A percentile compares a stretch with the other conserved stretches of the same genome.
Conservation (phyloP, 1,140 invertebrate genomes). For the Diorhabda sublineata region DNA sequence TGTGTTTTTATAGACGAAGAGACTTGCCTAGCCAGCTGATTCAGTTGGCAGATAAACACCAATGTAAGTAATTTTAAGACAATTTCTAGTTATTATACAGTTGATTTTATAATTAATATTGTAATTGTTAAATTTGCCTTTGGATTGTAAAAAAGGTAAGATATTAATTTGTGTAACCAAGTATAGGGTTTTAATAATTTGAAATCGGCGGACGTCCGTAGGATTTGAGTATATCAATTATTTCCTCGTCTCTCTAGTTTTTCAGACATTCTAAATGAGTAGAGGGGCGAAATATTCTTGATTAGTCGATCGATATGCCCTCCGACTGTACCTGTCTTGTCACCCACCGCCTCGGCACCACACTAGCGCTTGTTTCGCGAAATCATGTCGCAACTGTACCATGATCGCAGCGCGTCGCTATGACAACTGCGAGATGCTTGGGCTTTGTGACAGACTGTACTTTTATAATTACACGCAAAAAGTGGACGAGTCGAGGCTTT, state of each 20-base stretch:
- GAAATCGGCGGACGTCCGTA: not conserved
- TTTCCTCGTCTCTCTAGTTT: slow-evolving; percentile 21
- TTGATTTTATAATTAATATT: too few relatives aligned
- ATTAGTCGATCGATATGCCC: slow-evolving; percentile 42
- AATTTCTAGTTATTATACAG: too few relatives aligned
- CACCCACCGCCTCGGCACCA: slow-evolving; percentile 24
- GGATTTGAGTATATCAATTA: slow-evolving; percentile 9
- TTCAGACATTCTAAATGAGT: slow-evolving; percentile 40
- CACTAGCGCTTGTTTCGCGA: slow-evolving; percentile 37
- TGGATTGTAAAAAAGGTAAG: too few relatives aligned
- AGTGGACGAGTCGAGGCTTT: slow-evolving; percentile 27
- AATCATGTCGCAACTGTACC: slow-evolving; percentile 38
- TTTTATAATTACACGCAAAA: slow-evolving; percentile 45
- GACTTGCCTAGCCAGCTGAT: slow-evolving; percentile 92
- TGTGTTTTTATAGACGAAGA: slow-evolving; percentile 96
- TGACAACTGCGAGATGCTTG: slow-evolving; percentile 41
- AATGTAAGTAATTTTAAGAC: slow-evolving; percentile 72
- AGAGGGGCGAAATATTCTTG: slow-evolving; percentile 37
- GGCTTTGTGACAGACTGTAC: slow-evolving; percentile 40
- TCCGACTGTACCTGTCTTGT: slow-evolving; percentile 43
- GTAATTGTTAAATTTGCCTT: too few relatives aligned
- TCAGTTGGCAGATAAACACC: slow-evolving; percentile 95
- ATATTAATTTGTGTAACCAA: too few relatives aligned
- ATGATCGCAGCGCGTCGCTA: slow-evolving; percentile 41
- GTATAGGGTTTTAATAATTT: not conserved